Evolutionary conservation across 2,113 vertebrate genomes (phyloP), one percentile per base, ranked within the genome.

Genomic region (Psammodynastes pulverulentus): DNA sequence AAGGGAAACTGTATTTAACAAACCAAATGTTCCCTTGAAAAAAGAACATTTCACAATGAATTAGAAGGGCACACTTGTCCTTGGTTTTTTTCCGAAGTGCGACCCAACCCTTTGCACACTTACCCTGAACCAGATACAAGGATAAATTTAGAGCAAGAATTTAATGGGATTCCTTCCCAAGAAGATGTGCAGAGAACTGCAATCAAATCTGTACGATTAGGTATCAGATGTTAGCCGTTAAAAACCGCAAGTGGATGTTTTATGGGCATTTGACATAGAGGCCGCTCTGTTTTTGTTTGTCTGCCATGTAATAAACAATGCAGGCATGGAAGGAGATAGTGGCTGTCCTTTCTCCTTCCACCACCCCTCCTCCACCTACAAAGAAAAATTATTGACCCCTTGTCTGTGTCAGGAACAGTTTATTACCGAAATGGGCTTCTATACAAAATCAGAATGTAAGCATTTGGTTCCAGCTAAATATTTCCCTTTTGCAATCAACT

Each of bases 21-120:
- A 43, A 79, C 72, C 34, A 79, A 79, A 79, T 79, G 72, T 79
- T 39, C 34, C 17, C 72, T 79, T 79, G 6, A 92, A 12, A 3
- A 2, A 88, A 6, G 49, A 43, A 86, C 39, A 88, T 95, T 93
- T 89, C 90, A 58, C 85, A 90, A 45, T 89, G 92, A 58, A 94
- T 92, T 5, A 15, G 17, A 91, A 89, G 91, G 53, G 58, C 86
- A 24, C 53, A 94, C 85, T 39, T 93, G 48, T 79, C 91, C 56
- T 87, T 72, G 85, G 43, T 87, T 87, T 91, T 51, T 56, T 58
- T 7, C 7, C 52, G 86, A 58, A 15, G 54, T 49, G 21, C 8
- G 62, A 87, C 26, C n/a, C 5, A 26, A 56, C 67, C 5, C 48
- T 72, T 23, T 52, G n/a, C 46, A 87, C 43, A 4, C 43, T 46